These are phyloP conservation scores for Aleiodes leptofemur DNA, from an alignment of 2,888 invertebrate species.

Conservation along the genomic window DNA sequence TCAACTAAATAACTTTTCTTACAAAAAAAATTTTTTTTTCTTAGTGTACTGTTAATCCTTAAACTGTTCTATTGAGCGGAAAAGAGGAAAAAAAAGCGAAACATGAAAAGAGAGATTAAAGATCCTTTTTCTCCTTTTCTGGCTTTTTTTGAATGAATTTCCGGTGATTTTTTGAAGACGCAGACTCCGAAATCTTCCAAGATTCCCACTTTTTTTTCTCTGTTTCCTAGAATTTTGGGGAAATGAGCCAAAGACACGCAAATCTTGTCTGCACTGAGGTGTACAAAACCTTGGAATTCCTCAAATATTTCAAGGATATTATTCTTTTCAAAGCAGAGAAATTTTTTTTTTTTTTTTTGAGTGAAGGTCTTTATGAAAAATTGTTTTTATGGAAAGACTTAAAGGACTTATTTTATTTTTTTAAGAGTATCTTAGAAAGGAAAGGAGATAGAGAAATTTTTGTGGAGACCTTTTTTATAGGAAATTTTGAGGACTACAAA, in stretches of 20 bases:
- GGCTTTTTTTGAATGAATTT: slow-evolving; percentile 13
- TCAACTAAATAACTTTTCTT: too few relatives aligned
- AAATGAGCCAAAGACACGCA: slow-evolving; percentile 19
- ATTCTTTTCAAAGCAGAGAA: too few relatives aligned
- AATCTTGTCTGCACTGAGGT: neutral
- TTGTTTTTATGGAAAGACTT: neutral
- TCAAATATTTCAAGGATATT: neutral
- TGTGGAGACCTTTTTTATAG: too few relatives aligned
- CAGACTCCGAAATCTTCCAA: neutral
- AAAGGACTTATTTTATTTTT: too few relatives aligned
- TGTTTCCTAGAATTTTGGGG: slow-evolving; percentile 7
- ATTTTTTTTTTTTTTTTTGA: neutral
- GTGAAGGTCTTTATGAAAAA: neutral
- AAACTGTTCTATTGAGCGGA: too few relatives aligned
- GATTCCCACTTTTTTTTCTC: neutral
- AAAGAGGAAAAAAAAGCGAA: too few relatives aligned
- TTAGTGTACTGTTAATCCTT: too few relatives aligned
- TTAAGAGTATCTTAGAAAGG: neutral
- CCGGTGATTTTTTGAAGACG: slow-evolving; percentile 9
- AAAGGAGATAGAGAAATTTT: too few relatives aligned
- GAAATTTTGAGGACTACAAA: too few relatives aligned
- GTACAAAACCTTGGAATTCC: slow-evolving; percentile 8
- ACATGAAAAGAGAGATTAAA: too few relatives aligned
- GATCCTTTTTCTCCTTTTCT: neutral
- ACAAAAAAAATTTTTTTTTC: too few relatives aligned